Conservation (phyloP, 2,113 vertebrate species). For the Craseonycteris thonglongyai region DNA sequence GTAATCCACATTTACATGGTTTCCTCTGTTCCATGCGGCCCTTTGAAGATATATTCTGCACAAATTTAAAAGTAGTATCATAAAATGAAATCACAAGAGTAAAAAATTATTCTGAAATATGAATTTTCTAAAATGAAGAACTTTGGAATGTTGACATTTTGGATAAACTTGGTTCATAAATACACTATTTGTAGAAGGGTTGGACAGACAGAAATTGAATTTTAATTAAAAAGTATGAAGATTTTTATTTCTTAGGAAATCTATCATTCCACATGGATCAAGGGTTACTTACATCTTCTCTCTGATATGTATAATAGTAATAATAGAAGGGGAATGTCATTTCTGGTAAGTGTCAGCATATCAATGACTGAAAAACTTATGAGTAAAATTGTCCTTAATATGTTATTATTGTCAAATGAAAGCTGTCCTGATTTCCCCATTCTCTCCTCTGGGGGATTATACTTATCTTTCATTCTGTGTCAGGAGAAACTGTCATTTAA, state of each 20-base stretch:
- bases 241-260: neutral
- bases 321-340: neutral
- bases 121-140: neutral
- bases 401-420: slow-evolving; percentile 41
- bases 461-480: slow-evolving; percentile 61
- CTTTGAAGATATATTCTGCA: neutral
- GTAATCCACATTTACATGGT: neutral
- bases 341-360: slow-evolving; percentile 42
- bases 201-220: neutral
- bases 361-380: slow-evolving; percentile 31
- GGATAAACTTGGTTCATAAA: neutral
- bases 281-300: neutral
- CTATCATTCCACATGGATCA: neutral
- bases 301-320: neutral
- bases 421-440: slow-evolving; percentile 48
- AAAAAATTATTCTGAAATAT: neutral
- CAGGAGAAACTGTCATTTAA: slow-evolving; percentile 60
- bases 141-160: neutral
- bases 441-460: slow-evolving; percentile 44
- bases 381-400: slow-evolving; percentile 54
- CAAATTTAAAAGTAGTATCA: neutral
- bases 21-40: neutral
- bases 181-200: neutral
- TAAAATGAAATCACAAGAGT: neutral
- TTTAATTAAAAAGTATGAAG: neutral